A percentile compares a stretch with the other conserved stretches of the same genome.
phyloP scores from a whole-genome alignment of 2,888 invertebrate species.

The Iselma pallidipennis region DNA sequence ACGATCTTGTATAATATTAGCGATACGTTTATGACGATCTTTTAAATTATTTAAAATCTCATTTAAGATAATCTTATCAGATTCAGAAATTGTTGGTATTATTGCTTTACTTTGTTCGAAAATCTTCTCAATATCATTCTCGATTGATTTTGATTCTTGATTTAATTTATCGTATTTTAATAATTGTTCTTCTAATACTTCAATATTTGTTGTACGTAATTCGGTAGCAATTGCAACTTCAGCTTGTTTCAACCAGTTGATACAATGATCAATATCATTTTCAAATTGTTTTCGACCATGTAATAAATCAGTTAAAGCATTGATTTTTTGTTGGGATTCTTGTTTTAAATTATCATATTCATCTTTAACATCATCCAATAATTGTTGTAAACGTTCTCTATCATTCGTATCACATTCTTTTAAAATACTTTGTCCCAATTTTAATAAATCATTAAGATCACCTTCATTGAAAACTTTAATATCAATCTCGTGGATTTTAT shows the following conservation, averaged over 20 bases:
- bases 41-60: constrained; percentile 78
- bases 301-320: constrained; percentile 71
- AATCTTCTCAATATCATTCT: constrained; percentile 73
- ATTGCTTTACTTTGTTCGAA: constrained; percentile 80
- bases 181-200: constrained; percentile 84
- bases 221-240: constrained; percentile 85
- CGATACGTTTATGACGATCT: constrained; percentile 76
- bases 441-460: constrained; percentile 73
- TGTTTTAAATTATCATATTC: constrained; percentile 74
- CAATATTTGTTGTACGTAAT: constrained; percentile 76
- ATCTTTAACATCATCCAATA: constrained; percentile 70
- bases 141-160: constrained; percentile 73
- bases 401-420: constrained; percentile 81
- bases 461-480: constrained; percentile 78
- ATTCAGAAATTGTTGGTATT: constrained; percentile 78
- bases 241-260: constrained; percentile 89
- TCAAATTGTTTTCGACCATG: constrained; percentile 83
- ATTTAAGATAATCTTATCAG: constrained; percentile 81
- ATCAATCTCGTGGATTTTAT: constrained; percentile 75
- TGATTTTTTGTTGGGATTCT: constrained; percentile 73
- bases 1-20: constrained; percentile 75
- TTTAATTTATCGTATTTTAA: constrained; percentile 82
- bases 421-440: constrained; percentile 75
- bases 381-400: constrained; percentile 65
- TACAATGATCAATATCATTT: constrained; percentile 76